Evolutionary conservation across 2,797 vertebrate species (phyloP), one percentile per base, ranked within the genome.

Genomic region (Mareca penelope): DNA sequence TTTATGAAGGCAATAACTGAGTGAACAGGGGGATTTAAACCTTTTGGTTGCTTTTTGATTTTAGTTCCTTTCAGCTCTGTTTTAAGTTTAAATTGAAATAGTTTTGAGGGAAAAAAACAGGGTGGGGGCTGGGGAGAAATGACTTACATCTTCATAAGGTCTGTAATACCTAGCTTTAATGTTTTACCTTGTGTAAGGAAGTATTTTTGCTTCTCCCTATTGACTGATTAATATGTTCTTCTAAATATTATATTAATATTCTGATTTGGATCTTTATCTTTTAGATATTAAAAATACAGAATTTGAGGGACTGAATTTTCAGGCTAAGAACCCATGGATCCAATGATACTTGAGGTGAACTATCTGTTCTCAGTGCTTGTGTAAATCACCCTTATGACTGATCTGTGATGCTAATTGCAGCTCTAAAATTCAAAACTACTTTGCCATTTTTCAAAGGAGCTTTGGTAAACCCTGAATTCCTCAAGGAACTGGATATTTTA

Each of bases 1-100:
- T 96, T 96, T 93, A 94, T 90, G 91, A 93, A 93, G 87, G 89
- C 33, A 88, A 90, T 94, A 95, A 90, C 33, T 0, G 1, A 91
- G 35, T 77, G 77, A 88, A 92, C 72, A 89, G 89, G 72, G 46
- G 61, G 59, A 80, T 86, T 73, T 69, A 83, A 91, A 93, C 71
- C 33, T 89, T 95, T 92, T 64, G 17, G 69, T 73, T 85, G n/a
- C 35, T 89, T 89, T 82, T 91, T 77, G 75, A 68, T 93, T 94
- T 83, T 77, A 57, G 39, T 50, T 88, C 46, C 44, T 92, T 91
- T 80, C 31, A 3, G 0, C 92, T 94, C 81, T 89, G 64, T 90
- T 95, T 94, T 95, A 73, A 89, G 46, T 76, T 88, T 89, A 80
- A 88, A 90, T 92, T 96, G 69, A 85, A 93, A 91, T 82, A 87